phyloP scores from a whole-genome alignment of 2,888 invertebrate species.

The Apoderus coryli region DNA sequence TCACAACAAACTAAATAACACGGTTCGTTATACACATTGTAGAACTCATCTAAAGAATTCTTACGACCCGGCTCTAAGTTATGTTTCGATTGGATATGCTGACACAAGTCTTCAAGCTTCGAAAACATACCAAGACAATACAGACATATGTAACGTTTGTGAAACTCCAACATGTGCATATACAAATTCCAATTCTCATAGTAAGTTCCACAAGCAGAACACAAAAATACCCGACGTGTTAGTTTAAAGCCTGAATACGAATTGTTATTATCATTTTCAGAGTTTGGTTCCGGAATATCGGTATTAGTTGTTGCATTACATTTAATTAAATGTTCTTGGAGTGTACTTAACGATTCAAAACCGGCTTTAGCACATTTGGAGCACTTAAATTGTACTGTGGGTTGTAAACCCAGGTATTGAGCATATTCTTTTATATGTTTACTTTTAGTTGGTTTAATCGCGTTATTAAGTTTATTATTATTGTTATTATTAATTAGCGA shows the following conservation, averaged over 20 bases:
- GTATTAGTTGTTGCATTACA: constrained; percentile 33
- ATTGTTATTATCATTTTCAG: constrained; percentile 27
- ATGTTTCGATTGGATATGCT: constrained; percentile 66
- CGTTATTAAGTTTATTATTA: constrained; percentile 12
- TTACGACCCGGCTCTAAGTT: constrained; percentile 57
- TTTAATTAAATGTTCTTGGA: constrained; percentile 53
- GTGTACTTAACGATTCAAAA: constrained; percentile 47
- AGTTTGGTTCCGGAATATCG: constrained; percentile 22
- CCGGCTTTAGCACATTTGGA: constrained; percentile 55
- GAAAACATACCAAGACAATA: constrained; percentile 75
- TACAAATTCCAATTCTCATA: constrained; percentile 80
- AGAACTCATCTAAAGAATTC: constrained; percentile 51
- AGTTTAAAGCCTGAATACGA: constrained; percentile 44
- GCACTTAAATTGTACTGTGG: constrained; percentile 58
- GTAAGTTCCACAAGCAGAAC: constrained; percentile 69
- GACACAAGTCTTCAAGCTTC: constrained; percentile 60
- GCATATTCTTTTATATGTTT: constrained; percentile 42
- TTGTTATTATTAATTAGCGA: constrained; percentile 12
- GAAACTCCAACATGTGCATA: constrained; percentile 69
- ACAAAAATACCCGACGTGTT: constrained; percentile 65
- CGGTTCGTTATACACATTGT: constrained; percentile 47
- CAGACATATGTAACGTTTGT: constrained; percentile 67
- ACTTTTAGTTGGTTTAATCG: constrained; percentile 18
- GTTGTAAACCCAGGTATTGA: constrained; percentile 56
- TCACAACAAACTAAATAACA: constrained; percentile 68